Conservation (phyloP, 2,888 invertebrate species). For the Eucera pruinosa region DNA sequence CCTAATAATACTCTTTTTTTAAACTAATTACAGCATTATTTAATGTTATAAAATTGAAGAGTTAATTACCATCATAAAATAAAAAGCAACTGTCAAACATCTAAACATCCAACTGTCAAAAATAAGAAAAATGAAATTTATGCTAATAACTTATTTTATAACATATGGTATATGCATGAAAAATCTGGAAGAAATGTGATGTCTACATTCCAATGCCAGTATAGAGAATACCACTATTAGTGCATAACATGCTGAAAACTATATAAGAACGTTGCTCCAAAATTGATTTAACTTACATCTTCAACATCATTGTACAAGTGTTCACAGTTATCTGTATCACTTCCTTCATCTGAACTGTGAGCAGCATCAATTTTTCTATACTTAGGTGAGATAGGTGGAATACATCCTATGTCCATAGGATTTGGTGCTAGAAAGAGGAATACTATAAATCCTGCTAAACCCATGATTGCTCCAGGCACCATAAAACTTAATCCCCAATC, state of each 20-base stretch:
- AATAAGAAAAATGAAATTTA: slow-evolving; percentile 23
- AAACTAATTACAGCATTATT: slow-evolving; percentile 8
- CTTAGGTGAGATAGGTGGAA: slow-evolving; percentile 79
- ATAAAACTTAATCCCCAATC: slow-evolving; percentile 97
- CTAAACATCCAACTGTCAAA: slow-evolving; percentile 2
- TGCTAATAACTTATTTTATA: slow-evolving; percentile 3
- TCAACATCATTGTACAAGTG: slow-evolving; percentile 62
- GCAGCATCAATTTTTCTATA: slow-evolving; percentile 77
- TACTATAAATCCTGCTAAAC: slow-evolving; percentile 88
- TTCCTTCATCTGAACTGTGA: slow-evolving; percentile 79
- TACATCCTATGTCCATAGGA: slow-evolving; percentile 90
- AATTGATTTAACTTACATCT: slow-evolving; percentile 76
- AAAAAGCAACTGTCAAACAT: slow-evolving; percentile 2
- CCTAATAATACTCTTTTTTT: slow-evolving; percentile 15
- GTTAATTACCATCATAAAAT: slow-evolving; percentile 14
- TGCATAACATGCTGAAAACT: slow-evolving; percentile 40
- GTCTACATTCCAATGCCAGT: slow-evolving; percentile 32
- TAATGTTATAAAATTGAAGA: slow-evolving; percentile 23
- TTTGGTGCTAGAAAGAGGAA: slow-evolving; percentile 94
- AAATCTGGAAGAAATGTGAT: slow-evolving; percentile 14
- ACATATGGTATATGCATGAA: neutral
- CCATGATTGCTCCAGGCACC: slow-evolving; percentile 94
- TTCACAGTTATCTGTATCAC: slow-evolving; percentile 66
- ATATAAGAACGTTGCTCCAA: neutral
- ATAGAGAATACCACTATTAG: slow-evolving; percentile 28